These are phyloP conservation scores for Ailurus styani DNA, from an alignment of 2,113 vertebrate genomes.

Conservation along the genomic window DNA sequence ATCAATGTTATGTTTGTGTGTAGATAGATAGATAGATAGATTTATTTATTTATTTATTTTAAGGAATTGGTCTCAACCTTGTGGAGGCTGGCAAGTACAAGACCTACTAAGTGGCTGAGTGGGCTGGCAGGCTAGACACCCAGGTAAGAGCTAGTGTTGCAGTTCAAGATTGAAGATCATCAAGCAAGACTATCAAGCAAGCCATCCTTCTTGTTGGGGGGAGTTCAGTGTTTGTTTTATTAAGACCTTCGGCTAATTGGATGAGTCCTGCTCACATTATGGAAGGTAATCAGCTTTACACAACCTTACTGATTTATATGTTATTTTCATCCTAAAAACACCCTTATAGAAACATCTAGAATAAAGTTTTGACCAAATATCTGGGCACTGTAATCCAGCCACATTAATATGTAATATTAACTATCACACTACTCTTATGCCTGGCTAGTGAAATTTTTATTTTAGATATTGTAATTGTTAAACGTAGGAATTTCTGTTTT, in stretches of 20 bases:
- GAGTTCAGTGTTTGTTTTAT: background rate
- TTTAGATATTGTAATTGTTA: background rate
- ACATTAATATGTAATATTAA: background rate
- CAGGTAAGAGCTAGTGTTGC: background rate
- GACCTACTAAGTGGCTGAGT: background rate
- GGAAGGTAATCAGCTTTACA: background rate
- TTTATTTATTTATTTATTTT: background rate
- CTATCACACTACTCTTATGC: background rate
- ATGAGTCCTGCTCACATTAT: background rate
- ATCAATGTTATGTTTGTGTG: background rate
- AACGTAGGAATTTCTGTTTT: background rate
- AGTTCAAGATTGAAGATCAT: background rate
- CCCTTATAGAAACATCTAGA: background rate
- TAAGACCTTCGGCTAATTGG: background rate
- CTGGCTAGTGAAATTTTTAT: background rate
- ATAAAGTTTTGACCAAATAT: background rate
- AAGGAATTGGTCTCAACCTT: background rate
- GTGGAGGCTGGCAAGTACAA: background rate
- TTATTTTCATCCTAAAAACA: background rate
- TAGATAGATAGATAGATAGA: background rate
- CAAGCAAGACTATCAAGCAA: background rate
- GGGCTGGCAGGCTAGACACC: background rate
- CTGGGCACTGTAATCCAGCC: background rate
- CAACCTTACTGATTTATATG: background rate
- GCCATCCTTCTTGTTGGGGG: background rate